Evolutionary conservation across 2,888 invertebrate genomes (phyloP).

Genomic region (Nemotelus nigrinus): DNA sequence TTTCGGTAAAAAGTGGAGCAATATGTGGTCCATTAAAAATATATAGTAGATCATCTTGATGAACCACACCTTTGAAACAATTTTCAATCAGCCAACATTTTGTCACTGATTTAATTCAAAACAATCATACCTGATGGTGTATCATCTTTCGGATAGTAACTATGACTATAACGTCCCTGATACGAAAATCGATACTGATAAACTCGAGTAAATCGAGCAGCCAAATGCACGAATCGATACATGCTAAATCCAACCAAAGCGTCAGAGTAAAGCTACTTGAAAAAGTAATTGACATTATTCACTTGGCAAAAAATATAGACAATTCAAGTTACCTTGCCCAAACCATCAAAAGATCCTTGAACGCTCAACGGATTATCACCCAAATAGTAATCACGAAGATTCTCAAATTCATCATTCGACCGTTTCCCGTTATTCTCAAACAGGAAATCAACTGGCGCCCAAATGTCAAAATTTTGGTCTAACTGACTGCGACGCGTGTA

Average conservation of each 20-base stretch:
- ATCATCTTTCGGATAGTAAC: slow-evolving; percentile 65
- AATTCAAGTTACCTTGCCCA: slow-evolving; percentile 22
- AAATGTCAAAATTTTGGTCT: slow-evolving; percentile 68
- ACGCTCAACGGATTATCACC: slow-evolving; percentile 60
- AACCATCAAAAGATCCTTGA: slow-evolving; percentile 61
- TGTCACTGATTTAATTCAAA: slow-evolving; percentile 53
- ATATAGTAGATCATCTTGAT: slow-evolving; percentile 67
- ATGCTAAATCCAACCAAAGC: slow-evolving; percentile 68
- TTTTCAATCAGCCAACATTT: slow-evolving; percentile 59
- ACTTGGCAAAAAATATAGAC: background rate
- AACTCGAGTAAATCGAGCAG: slow-evolving; percentile 68
- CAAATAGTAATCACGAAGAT: slow-evolving; percentile 62
- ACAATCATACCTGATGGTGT: slow-evolving; percentile 64
- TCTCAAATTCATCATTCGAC: slow-evolving; percentile 64
- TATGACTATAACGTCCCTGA: slow-evolving; percentile 70
- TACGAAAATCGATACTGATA: slow-evolving; percentile 72
- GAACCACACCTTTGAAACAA: slow-evolving; percentile 62
- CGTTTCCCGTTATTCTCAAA: slow-evolving; percentile 67
- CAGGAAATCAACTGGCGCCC: slow-evolving; percentile 70
- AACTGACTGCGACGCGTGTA: slow-evolving; percentile 65
- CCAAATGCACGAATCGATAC: slow-evolving; percentile 69
- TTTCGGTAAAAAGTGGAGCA: slow-evolving; percentile 60
- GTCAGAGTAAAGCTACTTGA: slow-evolving; percentile 67
- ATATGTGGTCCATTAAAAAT: slow-evolving; percentile 59
- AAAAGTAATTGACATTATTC: background rate